A percentile compares a stretch with the other conserved stretches of the same genome.
phyloP scores from a whole-genome alignment of 2,797 vertebrate genomes.

The Coranthus polyacanthus region DNA sequence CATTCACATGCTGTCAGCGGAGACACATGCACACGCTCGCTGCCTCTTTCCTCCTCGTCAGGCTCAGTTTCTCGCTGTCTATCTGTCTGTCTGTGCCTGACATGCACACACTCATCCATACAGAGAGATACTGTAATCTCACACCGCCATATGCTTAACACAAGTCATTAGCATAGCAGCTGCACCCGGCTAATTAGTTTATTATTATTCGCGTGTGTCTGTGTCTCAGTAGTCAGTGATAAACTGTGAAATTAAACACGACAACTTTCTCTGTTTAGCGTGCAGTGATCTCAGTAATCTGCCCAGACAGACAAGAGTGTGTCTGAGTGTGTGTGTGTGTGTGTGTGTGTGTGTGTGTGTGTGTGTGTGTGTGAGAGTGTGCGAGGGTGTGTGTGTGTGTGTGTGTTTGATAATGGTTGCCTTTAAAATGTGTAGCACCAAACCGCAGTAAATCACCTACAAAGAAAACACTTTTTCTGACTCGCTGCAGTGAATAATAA shows the following conservation, averaged over 20 bases:
- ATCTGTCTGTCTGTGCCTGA: conserved; percentile 37
- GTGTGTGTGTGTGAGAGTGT: not conserved
- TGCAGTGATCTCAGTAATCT: conserved; percentile 42
- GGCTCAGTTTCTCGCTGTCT: conserved; percentile 31
- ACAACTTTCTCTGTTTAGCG: conserved; percentile 54
- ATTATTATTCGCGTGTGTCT: conserved; percentile 63
- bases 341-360: not conserved
- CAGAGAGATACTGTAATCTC: conserved; percentile 71
- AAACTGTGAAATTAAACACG: conserved; percentile 74
- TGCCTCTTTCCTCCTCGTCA: conserved; percentile 21
- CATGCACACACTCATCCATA: conserved; percentile 44
- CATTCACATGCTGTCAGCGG: conserved; percentile 46
- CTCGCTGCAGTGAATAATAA: conserved; percentile 29
- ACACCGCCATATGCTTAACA: conserved; percentile 69
- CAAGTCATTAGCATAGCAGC: conserved; percentile 73
- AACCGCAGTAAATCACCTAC: conserved; percentile 12
- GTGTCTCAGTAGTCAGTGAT: conserved; percentile 57
- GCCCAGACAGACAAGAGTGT: conserved; percentile 26
- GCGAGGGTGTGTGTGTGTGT: not conserved
- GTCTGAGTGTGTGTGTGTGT: not conserved
- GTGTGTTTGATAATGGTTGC: not conserved
- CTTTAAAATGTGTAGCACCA: not conserved
- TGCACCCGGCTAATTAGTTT: conserved; percentile 68
- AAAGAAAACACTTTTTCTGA: not conserved
- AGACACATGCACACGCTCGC: conserved; percentile 19